Conservation (phyloP, 2,888 invertebrate genomes). For the Rhabditoides inermis region DNA sequence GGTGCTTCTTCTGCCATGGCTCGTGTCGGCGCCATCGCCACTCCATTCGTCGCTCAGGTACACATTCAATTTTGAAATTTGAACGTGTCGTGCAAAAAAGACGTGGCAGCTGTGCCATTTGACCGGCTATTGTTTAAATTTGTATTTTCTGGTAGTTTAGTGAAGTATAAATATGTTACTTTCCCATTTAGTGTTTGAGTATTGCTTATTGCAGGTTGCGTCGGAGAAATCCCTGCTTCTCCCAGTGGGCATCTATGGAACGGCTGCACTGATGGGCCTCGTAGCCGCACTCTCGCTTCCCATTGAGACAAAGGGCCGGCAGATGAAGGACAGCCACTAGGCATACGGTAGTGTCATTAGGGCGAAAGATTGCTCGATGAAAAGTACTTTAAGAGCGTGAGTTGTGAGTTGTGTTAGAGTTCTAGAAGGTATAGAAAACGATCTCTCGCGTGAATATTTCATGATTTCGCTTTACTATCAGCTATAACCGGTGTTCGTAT, state of each 20-base stretch:
- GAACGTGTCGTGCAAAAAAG: not conserved
- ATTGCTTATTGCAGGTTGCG: conserved; percentile 61
- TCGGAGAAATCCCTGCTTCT: conserved; percentile 68
- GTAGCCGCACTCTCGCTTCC: conserved; percentile 72
- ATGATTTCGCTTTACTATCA: no score
- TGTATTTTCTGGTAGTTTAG: not conserved
- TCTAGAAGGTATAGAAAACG: no score
- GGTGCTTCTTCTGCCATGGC: conserved; percentile 85
- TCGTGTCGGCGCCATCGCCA: conserved; percentile 81
- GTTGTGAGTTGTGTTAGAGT: no score
- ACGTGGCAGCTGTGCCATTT: not conserved
- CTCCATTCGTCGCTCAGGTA: conserved; percentile 86
- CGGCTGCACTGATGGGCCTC: conserved; percentile 70
- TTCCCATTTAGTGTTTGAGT: no score
- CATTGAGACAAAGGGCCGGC: conserved; percentile 73
- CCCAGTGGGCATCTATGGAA: conserved; percentile 70
- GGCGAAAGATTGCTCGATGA: no score
- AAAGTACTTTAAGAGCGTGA: no score
- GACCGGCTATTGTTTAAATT: not conserved
- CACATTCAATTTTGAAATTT: not conserved
- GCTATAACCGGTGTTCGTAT: no score
- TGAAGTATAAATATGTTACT: no score
- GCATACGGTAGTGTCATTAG: no score
- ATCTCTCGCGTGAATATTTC: no score
- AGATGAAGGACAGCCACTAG: no score